Base-by-base conservation (phyloP, 2,888 invertebrate species). In the Crepidodera aurea region DNA sequence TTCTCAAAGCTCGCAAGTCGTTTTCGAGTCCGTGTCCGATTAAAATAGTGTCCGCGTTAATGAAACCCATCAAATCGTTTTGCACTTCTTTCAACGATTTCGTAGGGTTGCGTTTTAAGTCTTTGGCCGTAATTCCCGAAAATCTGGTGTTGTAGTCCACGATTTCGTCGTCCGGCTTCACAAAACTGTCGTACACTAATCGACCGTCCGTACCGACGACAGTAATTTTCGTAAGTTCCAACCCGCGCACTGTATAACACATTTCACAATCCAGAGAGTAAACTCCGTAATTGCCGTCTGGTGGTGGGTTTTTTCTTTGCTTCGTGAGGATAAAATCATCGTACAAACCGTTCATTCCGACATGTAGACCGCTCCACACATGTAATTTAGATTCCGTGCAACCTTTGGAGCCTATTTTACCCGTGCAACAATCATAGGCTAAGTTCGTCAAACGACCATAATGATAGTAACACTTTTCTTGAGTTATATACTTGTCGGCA, bases 251-350 rank as follows among this genome's bases (percentile, higher is more conserved):
- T 2, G 97, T 97, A 79, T 91, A 97, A 72, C 94, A 93, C 98
- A 98, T 98, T 83, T 99, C 98, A 79, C 98, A 96, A 82, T 99
- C 99, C 18, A 98, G 78, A 0, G 94, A 93, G 79, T 90, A 96
- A 1, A 93, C 87, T 0, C 83, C 82, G 60, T 79, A 80, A 63
- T 81, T 78, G 0, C 79, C 80, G 58, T 87, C 77, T 72, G 1
- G 90, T 90, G 50, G 84, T 82, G 0, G 88, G 87, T 75, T 86
- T 92, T 19, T 51, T 3, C 60, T 56, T 1, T 53, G 57, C 34
- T 50, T 61, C 0, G 73, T 73, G 1, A 40, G 54, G 4, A 72
- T 68, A 29, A 64, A 74, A 13, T 67, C 71, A 6, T 59, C 84
- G 64, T 88, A 86, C 0, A 92, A 91, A 0, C 91, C 91, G 76